A percentile compares a stretch with the other conserved stretches of the same genome.
Conservation (phyloP, 2,888 invertebrate genomes). For the Heteromyza rotundicornis region DNA sequence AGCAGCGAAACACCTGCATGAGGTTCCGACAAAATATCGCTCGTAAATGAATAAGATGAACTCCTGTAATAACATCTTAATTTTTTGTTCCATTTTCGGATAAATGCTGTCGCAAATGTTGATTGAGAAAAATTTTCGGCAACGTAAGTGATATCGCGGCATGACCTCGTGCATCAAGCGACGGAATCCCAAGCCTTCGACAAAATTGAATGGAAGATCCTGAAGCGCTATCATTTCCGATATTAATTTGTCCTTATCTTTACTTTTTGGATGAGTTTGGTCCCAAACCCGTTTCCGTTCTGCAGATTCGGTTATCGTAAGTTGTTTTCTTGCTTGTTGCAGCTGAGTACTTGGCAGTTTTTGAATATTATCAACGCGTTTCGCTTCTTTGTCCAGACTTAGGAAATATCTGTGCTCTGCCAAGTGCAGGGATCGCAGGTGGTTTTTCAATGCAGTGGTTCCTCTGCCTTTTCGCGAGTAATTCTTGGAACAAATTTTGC, state of each 20-base stretch:
- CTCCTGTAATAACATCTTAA: background rate
- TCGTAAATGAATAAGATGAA: background rate
- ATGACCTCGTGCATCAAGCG: conserved; percentile 16
- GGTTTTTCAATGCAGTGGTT: too few relatives aligned
- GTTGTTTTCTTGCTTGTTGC: conserved; percentile 16
- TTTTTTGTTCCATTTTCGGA: background rate
- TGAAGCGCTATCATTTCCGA: conserved; percentile 20
- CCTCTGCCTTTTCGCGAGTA: too few relatives aligned
- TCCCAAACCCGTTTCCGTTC: conserved; percentile 6
- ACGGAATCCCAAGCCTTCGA: conserved; percentile 23
- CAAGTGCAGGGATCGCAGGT: too few relatives aligned
- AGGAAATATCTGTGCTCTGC: too few relatives aligned
- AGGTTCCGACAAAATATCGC: conserved; percentile 5
- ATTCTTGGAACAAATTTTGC: too few relatives aligned
- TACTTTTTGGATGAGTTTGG: conserved; percentile 17
- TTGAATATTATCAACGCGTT: too few relatives aligned
- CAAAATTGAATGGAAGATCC: conserved; percentile 23
- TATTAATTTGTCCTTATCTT: conserved; percentile 19
- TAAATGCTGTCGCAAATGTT: conserved; percentile 2
- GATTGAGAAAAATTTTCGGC: conserved; percentile 12
- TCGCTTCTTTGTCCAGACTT: too few relatives aligned
- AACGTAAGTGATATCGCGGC: conserved; percentile 16
- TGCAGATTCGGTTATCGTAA: conserved; percentile 11
- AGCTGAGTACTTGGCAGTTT: too few relatives aligned
- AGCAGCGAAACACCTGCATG: too few relatives aligned